phyloP scores from a whole-genome alignment of 2,888 invertebrate genomes.

The Mimas tiliae region DNA sequence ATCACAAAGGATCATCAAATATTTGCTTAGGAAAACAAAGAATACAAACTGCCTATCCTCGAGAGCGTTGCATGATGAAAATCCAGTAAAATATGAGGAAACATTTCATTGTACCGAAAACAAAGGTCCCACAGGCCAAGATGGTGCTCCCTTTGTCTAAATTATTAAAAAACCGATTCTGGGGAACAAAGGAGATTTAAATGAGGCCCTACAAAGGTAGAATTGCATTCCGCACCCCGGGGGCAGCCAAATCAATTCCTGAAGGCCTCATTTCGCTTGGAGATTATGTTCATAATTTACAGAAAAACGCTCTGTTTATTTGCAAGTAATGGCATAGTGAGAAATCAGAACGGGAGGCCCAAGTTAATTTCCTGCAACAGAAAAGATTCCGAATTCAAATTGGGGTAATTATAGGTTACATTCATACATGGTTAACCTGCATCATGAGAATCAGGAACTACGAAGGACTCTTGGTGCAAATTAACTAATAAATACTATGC shows the following conservation, averaged over 20 bases:
- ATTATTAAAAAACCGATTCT: conserved; percentile 16
- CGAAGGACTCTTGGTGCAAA: too few relatives aligned
- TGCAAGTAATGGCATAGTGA: background rate
- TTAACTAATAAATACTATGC: too few relatives aligned
- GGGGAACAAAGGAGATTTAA: conserved; percentile 4
- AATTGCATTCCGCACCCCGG: background rate
- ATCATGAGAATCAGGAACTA: too few relatives aligned
- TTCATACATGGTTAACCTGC: too few relatives aligned
- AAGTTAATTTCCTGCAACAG: too few relatives aligned
- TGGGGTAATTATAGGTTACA: too few relatives aligned
- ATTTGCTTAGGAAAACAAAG: background rate
- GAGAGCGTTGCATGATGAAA: conserved; percentile 11
- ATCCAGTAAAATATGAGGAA: conserved; percentile 4
- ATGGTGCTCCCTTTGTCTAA: conserved; percentile 10
- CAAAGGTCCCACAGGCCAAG: conserved; percentile 11
- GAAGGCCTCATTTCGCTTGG: background rate
- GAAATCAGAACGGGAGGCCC: too few relatives aligned
- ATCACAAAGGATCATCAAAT: conserved; percentile 11
- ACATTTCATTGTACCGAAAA: conserved; percentile 15
- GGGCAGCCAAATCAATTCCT: conserved; percentile 3
- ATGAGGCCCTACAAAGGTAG: background rate
- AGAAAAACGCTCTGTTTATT: background rate
- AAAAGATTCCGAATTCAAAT: too few relatives aligned
- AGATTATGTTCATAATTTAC: conserved; percentile 2
- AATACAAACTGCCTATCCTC: background rate